Conservation (phyloP, 1,140 invertebrate species). For the Apis cerana region DNA sequence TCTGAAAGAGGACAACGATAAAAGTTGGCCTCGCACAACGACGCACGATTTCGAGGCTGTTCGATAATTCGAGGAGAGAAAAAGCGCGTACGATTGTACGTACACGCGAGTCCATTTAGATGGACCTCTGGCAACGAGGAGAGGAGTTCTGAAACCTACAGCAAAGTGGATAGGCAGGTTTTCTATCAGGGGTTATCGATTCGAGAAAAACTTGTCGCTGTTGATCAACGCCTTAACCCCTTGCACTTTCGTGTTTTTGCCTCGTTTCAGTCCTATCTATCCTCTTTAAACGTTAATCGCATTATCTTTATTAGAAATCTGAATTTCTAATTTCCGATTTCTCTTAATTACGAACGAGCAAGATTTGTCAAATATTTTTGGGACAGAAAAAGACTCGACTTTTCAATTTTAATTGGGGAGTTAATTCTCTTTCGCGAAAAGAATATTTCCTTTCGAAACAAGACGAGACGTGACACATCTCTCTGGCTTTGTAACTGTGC, state of each 20-base stretch:
- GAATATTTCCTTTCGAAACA: not conserved
- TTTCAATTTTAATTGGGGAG: too few species aligned
- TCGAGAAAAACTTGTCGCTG: slow-evolving; percentile 34
- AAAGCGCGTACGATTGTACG: not conserved
- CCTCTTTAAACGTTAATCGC: not conserved
- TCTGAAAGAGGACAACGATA: not conserved
- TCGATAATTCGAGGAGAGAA: too few species aligned
- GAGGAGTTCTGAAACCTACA: not conserved
- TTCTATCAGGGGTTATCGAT: slow-evolving; percentile 29
- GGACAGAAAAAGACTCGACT: too few species aligned
- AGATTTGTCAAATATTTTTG: too few species aligned
- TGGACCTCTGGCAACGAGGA: not conserved
- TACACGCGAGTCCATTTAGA: slow-evolving; percentile 26
- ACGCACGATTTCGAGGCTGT: not conserved
- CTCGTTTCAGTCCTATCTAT: not conserved
- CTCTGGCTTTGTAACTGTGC: not conserved
- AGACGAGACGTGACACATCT: not conserved
- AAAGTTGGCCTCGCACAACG: not conserved
- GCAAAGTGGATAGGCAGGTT: slow-evolving; percentile 42
- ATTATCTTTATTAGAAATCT: too few species aligned
- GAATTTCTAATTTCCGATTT: not conserved
- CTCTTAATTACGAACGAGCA: too few species aligned
- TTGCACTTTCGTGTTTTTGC: slow-evolving; percentile 7
- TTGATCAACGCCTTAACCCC: slow-evolving; percentile 18
- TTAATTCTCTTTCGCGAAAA: not conserved